Base-by-base conservation (phyloP, 2,113 vertebrate genomes). In the Neofelis nebulosa region DNA sequence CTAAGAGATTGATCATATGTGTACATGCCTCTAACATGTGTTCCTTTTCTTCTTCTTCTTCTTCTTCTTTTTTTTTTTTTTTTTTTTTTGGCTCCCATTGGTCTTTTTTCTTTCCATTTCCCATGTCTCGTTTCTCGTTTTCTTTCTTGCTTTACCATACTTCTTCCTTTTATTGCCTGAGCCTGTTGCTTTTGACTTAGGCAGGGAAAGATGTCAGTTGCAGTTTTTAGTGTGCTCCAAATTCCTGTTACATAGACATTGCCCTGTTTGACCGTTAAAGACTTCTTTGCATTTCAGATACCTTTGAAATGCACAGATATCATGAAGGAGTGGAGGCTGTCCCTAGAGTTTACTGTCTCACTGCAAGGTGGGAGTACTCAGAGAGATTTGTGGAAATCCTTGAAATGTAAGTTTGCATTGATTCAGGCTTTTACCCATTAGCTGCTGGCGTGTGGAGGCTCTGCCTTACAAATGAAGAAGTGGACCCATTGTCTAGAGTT, bases 371-470 rank as follows among this genome's bases (percentile, higher is more conserved):
- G 25, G 41, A 19, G 18, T 95, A 15, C 33, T 80, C 29, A 48
- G 29, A 74, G 74, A 85, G 31, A 18, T 85, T 79, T 57, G 19
- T 94, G 14, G 52, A 76, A 84, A 65, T 76, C 29, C 33, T 91
- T 91, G 78, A 80, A 85, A 48, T 95, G 57, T 33, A 74, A 33
- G 74, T 96, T 89, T 89, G 55, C 78, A 31, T 66, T 78, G 45
- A 48, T 74, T 68, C 8, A 88, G 38, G 2, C 50, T 5, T 93
- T 79, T 7, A 85, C 12, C 41, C 13, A 82, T 83, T 38, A 93
- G 68, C n/a, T 96, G 52, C 33, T 78, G 12, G 23, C 3, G 15
- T 84, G 4, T 25, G 45, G 27, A 83, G 12, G 16, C 15, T 74
- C 33, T 79, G 29, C 76, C 91, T 94, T 91, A 38, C 52, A 79